Conservation (phyloP, 2,888 invertebrate species). For the Crocallis elinguaria region DNA sequence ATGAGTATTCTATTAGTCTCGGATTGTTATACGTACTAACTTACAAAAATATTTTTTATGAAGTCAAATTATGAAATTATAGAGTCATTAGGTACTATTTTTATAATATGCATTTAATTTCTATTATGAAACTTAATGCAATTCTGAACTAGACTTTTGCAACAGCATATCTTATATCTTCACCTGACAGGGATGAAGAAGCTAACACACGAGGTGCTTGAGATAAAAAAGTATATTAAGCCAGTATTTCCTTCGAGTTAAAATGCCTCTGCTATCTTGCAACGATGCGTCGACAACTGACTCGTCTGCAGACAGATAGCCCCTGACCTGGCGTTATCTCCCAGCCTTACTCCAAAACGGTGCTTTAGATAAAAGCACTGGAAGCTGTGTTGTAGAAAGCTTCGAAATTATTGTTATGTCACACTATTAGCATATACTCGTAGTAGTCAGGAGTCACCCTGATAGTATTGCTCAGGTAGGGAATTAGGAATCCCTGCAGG, state of each 20-base stretch:
- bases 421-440: too few relatives aligned
- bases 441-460: too few relatives aligned
- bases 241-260: constrained; percentile 3
- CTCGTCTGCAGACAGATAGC: constrained; percentile 33
- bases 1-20: constrained; percentile 1
- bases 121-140: too few relatives aligned
- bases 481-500: too few relatives aligned
- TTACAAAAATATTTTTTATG: too few relatives aligned
- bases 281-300: constrained; percentile 22
- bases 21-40: too few relatives aligned
- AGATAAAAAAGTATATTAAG: constrained; percentile 7
- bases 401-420: background rate
- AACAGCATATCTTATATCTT: too few relatives aligned
- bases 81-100: too few relatives aligned
- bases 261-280: constrained; percentile 11
- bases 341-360: constrained; percentile 26
- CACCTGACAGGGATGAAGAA: background rate
- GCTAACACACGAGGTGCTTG: constrained; percentile 2
- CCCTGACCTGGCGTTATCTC: constrained; percentile 27
- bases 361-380: constrained; percentile 30
- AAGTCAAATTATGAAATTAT: too few relatives aligned
- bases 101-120: too few relatives aligned
- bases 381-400: background rate
- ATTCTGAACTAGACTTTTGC: too few relatives aligned
- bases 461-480: too few relatives aligned